phyloP scores from a whole-genome alignment of 2,113 vertebrate genomes.

The Origma solitaria region DNA sequence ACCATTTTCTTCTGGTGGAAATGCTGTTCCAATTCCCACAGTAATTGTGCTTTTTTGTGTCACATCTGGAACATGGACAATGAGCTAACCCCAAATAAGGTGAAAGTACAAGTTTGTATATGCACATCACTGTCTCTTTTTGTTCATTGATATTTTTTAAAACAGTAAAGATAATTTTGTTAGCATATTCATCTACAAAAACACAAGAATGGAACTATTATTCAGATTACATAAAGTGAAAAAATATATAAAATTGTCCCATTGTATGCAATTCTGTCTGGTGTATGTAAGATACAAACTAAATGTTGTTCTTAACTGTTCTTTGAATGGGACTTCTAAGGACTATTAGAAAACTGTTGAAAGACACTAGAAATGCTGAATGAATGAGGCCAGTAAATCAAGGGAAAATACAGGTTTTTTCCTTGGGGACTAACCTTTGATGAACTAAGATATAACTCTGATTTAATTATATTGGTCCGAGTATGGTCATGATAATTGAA shows the following conservation, averaged over 20 bases:
- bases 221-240: not conserved
- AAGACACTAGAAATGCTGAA: not conserved
- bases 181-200: not conserved
- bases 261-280: not conserved
- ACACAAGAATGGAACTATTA: not conserved
- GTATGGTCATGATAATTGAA: not conserved
- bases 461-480: not conserved
- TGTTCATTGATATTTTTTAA: not conserved
- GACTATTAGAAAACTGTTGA: not conserved
- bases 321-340: not conserved
- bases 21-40: not conserved
- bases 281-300: not conserved
- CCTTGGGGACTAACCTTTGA: not conserved
- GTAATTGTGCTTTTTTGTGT: not conserved
- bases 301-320: not conserved
- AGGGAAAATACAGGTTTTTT: not conserved
- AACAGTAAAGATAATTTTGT: not conserved
- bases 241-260: not conserved
- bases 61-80: not conserved
- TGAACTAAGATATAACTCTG: not conserved
- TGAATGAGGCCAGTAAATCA: not conserved
- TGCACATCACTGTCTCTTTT: not conserved
- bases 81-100: not conserved
- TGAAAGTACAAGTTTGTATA: not conserved
- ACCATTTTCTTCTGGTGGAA: not conserved